Evolutionary conservation across 2,888 invertebrate genomes (phyloP).

Genomic region (Meghimatium bilineatum): DNA sequence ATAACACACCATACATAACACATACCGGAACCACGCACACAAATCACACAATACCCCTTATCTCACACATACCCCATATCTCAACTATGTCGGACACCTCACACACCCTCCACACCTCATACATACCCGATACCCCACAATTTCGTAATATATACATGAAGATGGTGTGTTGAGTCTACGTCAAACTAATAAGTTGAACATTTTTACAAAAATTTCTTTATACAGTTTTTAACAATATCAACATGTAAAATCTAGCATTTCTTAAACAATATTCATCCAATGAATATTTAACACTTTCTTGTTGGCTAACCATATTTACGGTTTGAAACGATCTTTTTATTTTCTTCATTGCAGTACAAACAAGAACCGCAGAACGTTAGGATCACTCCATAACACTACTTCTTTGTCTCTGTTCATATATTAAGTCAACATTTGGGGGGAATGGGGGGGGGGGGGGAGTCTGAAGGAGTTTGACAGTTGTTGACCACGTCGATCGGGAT

Average conservation of each 20-base stretch:
- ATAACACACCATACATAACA: background rate
- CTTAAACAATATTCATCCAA: too few species aligned
- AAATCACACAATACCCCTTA: background rate
- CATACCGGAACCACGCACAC: background rate
- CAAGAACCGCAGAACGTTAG: background rate
- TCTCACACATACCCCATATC: too few species aligned
- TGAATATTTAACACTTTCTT: too few species aligned
- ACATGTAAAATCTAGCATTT: background rate
- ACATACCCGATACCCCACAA: background rate
- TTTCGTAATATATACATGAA: background rate
- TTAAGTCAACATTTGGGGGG: too few species aligned
- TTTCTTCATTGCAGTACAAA: background rate
- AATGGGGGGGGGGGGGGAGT: too few species aligned
- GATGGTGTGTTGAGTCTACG: background rate
- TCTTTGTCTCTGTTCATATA: too few species aligned
- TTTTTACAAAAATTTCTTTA: background rate
- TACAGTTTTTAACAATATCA: background rate
- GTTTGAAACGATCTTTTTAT: background rate
- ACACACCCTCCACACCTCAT: background rate
- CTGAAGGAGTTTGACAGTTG: too few species aligned
- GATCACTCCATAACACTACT: background rate
- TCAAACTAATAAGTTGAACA: background rate
- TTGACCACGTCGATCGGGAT: too few species aligned
- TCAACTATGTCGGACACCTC: background rate
- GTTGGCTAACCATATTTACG: background rate